Conservation (phyloP, 2,113 vertebrate genomes). For the Ailuropoda melanoleuca region DNA sequence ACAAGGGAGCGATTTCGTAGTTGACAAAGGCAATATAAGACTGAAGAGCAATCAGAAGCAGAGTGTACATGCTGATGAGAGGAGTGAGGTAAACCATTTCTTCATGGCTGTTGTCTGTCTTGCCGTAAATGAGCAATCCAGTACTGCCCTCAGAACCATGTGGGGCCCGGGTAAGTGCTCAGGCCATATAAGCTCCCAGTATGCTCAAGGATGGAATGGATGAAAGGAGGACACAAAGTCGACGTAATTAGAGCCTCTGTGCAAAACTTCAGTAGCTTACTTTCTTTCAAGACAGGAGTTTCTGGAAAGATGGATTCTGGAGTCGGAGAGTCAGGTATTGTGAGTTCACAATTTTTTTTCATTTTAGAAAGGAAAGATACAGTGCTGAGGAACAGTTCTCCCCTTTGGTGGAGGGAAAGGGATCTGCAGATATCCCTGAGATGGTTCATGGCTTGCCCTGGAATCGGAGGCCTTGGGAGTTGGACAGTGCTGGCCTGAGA, state of each 20-base stretch:
- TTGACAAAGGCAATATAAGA: conserved; percentile 87
- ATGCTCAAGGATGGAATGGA: not conserved
- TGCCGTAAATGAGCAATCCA: not conserved
- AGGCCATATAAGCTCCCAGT: not conserved
- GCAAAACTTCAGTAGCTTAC: not conserved
- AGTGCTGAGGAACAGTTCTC: not conserved
- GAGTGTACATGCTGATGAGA: conserved; percentile 59
- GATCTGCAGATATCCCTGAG: not conserved
- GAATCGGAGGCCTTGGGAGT: not conserved
- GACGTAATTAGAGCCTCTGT: not conserved
- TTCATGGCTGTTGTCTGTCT: too few relatives aligned
- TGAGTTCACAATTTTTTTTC: not conserved
- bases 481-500: not conserved
- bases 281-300: not conserved
- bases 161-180: not conserved
- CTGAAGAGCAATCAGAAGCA: conserved; percentile 83
- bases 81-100: conserved; percentile 81
- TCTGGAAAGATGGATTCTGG: not conserved
- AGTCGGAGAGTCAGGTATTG: not conserved
- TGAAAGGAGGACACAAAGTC: not conserved
- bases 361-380: not conserved
- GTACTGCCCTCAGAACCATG: rapidly evolving
- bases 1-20: conserved; percentile 87
- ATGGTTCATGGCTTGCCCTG: rapidly evolving
- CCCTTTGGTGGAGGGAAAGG: not conserved